Percentiles rank a stretch among this genome's conserved stretches.
Evolutionary conservation across 2,113 vertebrate genomes (phyloP).

Genomic region (Vulpes ferrilata): DNA sequence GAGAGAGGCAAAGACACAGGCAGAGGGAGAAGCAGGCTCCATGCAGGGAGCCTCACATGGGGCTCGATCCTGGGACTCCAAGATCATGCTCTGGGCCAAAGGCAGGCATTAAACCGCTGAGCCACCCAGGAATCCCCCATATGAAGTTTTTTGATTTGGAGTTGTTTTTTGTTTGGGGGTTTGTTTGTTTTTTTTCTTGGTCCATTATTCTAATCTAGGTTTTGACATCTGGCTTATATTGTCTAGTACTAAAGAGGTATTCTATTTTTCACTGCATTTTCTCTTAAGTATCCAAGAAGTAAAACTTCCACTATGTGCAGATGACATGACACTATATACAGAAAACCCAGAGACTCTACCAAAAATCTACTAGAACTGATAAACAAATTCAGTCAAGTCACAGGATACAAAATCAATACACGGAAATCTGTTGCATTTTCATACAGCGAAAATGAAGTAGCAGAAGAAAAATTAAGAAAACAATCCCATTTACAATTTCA

Average conservation of each 20-base stretch:
- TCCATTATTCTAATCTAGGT: background rate
- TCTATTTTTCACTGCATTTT: background rate
- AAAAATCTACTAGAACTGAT: background rate
- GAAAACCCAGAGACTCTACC: background rate
- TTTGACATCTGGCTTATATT: background rate
- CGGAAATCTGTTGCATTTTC: background rate
- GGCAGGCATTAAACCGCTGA: too few species aligned
- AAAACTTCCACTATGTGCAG: background rate
- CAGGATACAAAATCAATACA: background rate
- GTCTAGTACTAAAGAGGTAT: background rate
- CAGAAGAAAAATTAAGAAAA: background rate
- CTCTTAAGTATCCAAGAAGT: background rate
- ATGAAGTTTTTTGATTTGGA: background rate
- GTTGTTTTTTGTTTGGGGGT: background rate
- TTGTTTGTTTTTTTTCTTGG: background rate
- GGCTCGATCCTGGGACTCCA: too few species aligned
- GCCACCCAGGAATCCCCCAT: too few species aligned
- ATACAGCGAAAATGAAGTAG: background rate
- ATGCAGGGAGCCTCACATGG: too few species aligned
- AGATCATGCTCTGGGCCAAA: too few species aligned
- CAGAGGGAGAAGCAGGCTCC: too few species aligned
- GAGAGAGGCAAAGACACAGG: too few species aligned
- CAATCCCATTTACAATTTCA: background rate
- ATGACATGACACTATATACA: background rate
- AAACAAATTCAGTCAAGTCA: background rate